Base-by-base conservation (phyloP, 2,113 vertebrate species). In the Onychostruthus taczanowskii region DNA sequence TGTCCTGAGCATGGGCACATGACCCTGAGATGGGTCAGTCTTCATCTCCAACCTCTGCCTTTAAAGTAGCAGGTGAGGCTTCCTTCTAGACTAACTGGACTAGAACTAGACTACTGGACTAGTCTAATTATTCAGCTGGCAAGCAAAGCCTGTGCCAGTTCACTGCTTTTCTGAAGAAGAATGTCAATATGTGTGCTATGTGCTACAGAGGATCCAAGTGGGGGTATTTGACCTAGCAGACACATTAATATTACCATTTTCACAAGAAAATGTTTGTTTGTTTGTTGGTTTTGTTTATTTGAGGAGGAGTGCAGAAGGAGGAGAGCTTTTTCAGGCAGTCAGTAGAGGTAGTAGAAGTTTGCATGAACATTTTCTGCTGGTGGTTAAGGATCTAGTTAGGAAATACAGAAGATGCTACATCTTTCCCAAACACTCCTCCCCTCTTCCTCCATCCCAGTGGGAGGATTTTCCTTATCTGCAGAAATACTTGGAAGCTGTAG, bases 381-480 rank as follows among this genome's bases (percentile, higher is more conserved):
- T 66, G 41, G 27, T 63, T 76, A 76, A 94, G 35, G 39, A 19
- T 64, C 35, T 56, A 23, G 33, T 58, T 77, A 84, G 68, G 55
- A 92, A 92, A 72, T 26, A 52, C 6, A 31, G 56, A 84, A 58
- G 58, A 77, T 41, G 23, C 11, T 70, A 13, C 55, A 21, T 11
- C 37, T 55, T 37, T 92, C 53, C 20, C 33, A 56, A 73, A 10
- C 3, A 15, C 9, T 86, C 27, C 16, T 89, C 16, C 20, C 20
- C 23, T 37, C 41, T 2, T 2, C 10, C 15, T 21, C 10, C 28
- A 3, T 53, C 0, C 7, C 3, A 5, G 5, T 23, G 43, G 43
- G 22, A 94, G n/a, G 61, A 70, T 81, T 84, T 87, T 83, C 18
- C 35, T 89, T 75, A 39, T 84, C 77, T 81, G 6, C 23, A 46